Evolutionary conservation across 2,888 invertebrate species (phyloP).

Genomic region (Eupeodes latifasciatus): DNA sequence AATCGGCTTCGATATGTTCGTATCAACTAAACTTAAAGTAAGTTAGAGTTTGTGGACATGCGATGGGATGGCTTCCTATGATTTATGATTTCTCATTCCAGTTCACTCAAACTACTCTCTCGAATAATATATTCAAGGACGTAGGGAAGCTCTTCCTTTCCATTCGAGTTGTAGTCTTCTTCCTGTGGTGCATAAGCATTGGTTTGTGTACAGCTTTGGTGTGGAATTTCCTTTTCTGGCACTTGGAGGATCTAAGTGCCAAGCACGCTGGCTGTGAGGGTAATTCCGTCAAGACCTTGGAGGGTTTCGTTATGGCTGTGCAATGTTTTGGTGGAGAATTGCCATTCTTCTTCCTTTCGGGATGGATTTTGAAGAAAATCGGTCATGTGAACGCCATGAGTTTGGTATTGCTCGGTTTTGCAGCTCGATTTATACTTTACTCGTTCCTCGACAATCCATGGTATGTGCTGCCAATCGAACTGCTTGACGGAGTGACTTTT

Average conservation of each 20-base stretch:
- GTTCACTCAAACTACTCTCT: slow-evolving; percentile 88
- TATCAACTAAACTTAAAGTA: slow-evolving; percentile 88
- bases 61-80: neutral
- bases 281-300: slow-evolving; percentile 89
- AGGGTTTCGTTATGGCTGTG: slow-evolving; percentile 90
- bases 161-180: slow-evolving; percentile 89
- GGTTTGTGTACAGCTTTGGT: slow-evolving; percentile 93
- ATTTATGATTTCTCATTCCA: slow-evolving; percentile 80
- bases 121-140: slow-evolving; percentile 88
- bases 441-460: slow-evolving; percentile 92
- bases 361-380: slow-evolving; percentile 89
- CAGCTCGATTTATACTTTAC: slow-evolving; percentile 92
- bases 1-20: slow-evolving; percentile 88
- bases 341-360: slow-evolving; percentile 94
- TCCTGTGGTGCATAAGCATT: slow-evolving; percentile 91
- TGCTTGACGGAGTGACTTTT: slow-evolving; percentile 94
- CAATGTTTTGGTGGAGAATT: slow-evolving; percentile 94
- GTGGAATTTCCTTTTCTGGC: slow-evolving; percentile 95
- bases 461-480: slow-evolving; percentile 93
- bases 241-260: slow-evolving; percentile 89
- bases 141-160: slow-evolving; percentile 88
- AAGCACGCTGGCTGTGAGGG: slow-evolving; percentile 83
- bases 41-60: slow-evolving; percentile 47
- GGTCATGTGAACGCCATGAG: slow-evolving; percentile 94
- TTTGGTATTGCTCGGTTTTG: slow-evolving; percentile 91